Conservation (phyloP, 2,113 vertebrate species). For the Hystrix cristata region DNA sequence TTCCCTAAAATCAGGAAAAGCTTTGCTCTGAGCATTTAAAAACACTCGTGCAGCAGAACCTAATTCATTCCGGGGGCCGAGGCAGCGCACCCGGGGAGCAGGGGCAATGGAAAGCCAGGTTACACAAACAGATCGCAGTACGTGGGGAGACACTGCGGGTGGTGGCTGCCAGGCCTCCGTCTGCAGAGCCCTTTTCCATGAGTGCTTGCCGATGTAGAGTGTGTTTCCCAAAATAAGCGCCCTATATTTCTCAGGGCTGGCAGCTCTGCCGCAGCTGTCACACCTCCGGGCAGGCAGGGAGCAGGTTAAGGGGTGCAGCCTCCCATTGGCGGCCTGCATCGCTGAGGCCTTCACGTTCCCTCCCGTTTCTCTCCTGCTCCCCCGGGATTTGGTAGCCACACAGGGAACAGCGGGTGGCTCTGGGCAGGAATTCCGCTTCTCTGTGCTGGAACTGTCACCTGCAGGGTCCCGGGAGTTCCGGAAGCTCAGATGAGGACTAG, state of each 20-base stretch:
- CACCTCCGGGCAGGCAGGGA: not conserved
- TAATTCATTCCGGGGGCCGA: not conserved
- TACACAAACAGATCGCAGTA: accelerated
- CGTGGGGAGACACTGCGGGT: not conserved
- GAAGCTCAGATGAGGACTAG: not conserved
- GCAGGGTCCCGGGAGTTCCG: not conserved
- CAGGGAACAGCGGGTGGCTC: not conserved
- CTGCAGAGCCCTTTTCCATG: slow-evolving; percentile 16
- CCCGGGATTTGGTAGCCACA: not conserved
- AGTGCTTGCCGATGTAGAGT: slow-evolving; percentile 40
- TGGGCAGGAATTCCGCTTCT: not conserved
- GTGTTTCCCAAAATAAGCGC: slow-evolving; percentile 61
- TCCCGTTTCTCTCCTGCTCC: not conserved
- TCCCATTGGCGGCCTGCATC: not conserved
- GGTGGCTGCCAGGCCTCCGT: slow-evolving; percentile 3
- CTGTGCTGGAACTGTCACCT: not conserved
- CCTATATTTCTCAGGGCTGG: slow-evolving; percentile 21
- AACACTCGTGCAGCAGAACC: not conserved
- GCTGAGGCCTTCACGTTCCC: not conserved
- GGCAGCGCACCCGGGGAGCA: not conserved
- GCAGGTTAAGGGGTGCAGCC: not conserved
- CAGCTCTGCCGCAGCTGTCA: not conserved
- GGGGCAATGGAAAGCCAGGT: not conserved
- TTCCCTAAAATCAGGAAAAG: not conserved
- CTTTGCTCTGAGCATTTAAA: not conserved